Evolutionary conservation across 1,140 invertebrate genomes (phyloP).

Genomic region (Drosophila pectinifera): DNA sequence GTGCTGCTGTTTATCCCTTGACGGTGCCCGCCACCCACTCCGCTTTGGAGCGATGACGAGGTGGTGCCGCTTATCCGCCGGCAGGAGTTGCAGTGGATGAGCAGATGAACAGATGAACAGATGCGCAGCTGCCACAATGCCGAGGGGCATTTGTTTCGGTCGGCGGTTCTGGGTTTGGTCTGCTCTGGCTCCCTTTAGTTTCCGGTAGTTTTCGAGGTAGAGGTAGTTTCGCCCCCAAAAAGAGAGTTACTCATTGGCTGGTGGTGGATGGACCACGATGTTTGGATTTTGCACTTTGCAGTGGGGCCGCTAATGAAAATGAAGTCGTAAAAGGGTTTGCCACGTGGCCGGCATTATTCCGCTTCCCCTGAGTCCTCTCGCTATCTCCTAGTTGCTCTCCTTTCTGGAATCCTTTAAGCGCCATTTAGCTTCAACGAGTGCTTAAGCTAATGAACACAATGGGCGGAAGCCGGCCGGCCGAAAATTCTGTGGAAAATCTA

Average conservation of each 20-base stretch:
- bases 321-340: slow-evolving; percentile 57
- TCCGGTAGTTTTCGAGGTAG: slow-evolving; percentile 20
- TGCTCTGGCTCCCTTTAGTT: slow-evolving; percentile 22
- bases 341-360: slow-evolving; percentile 34
- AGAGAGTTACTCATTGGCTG: not conserved
- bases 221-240: slow-evolving; percentile 15
- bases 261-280: slow-evolving; percentile 14
- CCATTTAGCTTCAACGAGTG: slow-evolving; percentile 58
- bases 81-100: slow-evolving; percentile 17
- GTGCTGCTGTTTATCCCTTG: not conserved
- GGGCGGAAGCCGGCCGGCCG: slow-evolving; percentile 21
- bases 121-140: slow-evolving; percentile 26
- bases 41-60: not conserved
- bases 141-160: slow-evolving; percentile 50
- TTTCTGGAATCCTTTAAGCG: slow-evolving; percentile 42
- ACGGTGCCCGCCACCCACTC: not conserved
- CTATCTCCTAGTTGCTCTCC: slow-evolving; percentile 9
- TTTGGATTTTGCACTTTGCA: slow-evolving; percentile 41
- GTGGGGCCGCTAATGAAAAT: slow-evolving; percentile 45
- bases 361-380: no score
- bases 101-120: slow-evolving; percentile 18
- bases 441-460: slow-evolving; percentile 57
- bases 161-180: slow-evolving; percentile 27
- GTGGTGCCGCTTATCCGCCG: slow-evolving; percentile 5
- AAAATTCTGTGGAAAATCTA: slow-evolving; percentile 36